Evolutionary conservation across 2,113 vertebrate genomes (phyloP).

Genomic region (Malurus melanocephalus): DNA sequence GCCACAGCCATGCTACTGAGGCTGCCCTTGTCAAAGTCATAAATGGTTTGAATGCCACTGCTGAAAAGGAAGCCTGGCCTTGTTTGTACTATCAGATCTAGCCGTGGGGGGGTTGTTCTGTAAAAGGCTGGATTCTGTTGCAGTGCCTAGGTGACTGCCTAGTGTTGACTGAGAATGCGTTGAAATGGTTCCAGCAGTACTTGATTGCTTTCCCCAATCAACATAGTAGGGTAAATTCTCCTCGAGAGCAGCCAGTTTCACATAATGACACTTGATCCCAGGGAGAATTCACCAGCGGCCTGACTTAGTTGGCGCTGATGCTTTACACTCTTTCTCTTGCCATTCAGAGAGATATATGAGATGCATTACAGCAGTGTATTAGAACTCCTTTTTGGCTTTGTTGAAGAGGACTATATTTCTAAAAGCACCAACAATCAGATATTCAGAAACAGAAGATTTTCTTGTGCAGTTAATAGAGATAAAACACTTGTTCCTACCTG

Average conservation of each 20-base stretch:
- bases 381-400: slow-evolving; percentile 43
- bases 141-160: slow-evolving; percentile 65
- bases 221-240: slow-evolving; percentile 46
- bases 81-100: slow-evolving; percentile 68
- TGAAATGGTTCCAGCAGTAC: slow-evolving; percentile 44
- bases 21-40: slow-evolving; percentile 61
- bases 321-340: slow-evolving; percentile 32
- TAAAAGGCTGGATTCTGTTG: slow-evolving; percentile 59
- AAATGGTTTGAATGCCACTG: slow-evolving; percentile 35
- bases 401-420: slow-evolving; percentile 30
- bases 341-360: slow-evolving; percentile 58
- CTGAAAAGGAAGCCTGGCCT: slow-evolving; percentile 65
- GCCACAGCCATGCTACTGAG: slow-evolving; percentile 37
- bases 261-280: slow-evolving; percentile 63
- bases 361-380: slow-evolving; percentile 43
- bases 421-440: slow-evolving; percentile 44
- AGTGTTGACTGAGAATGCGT: slow-evolving; percentile 56
- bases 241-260: slow-evolving; percentile 52
- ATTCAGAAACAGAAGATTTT: slow-evolving; percentile 35
- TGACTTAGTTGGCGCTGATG: slow-evolving; percentile 48
- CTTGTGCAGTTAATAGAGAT: slow-evolving; percentile 18
- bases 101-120: slow-evolving; percentile 29
- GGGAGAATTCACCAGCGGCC: slow-evolving; percentile 42
- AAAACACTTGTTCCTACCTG: slow-evolving; percentile 11
- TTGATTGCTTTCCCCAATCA: slow-evolving; percentile 61